Conservation (phyloP, 2,888 invertebrate genomes). For the Myopa tessellatipennis region DNA sequence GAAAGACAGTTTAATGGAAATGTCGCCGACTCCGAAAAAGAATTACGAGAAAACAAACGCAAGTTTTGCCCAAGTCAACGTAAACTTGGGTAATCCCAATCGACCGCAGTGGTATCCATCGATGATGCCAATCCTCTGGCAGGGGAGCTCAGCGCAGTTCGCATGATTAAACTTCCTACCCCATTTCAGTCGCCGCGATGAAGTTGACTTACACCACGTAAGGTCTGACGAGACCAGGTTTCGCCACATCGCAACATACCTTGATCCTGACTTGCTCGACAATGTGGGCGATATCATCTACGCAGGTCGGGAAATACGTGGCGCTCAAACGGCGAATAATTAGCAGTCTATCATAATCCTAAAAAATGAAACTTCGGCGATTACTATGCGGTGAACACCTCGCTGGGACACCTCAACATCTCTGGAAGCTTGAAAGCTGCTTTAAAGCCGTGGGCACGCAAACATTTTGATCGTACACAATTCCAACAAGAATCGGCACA, state of each 20-base stretch:
- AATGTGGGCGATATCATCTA: conserved; percentile 32
- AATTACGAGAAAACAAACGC: too few species aligned
- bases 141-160: background rate
- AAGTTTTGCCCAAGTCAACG: too few species aligned
- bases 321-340: conserved; percentile 35
- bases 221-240: conserved; percentile 23
- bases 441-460: too few species aligned
- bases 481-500: too few species aligned
- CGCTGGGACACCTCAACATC: too few species aligned
- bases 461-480: too few species aligned
- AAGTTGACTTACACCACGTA: background rate
- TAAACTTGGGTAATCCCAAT: too few species aligned
- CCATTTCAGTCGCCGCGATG: conserved; percentile 24
- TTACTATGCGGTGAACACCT: conserved; percentile 31
- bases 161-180: conserved; percentile 18
- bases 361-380: conserved; percentile 35
- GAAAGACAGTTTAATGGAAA: too few species aligned
- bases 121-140: conserved; percentile 6
- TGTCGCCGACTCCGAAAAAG: too few species aligned
- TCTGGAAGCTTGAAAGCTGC: too few species aligned
- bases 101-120: too few species aligned
- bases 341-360: conserved; percentile 28
- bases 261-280: conserved; percentile 22
- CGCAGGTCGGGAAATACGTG: conserved; percentile 27
- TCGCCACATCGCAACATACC: conserved; percentile 11